Evolutionary conservation across 2,797 vertebrate species (phyloP).

Genomic region (Serranus cabrilla): DNA sequence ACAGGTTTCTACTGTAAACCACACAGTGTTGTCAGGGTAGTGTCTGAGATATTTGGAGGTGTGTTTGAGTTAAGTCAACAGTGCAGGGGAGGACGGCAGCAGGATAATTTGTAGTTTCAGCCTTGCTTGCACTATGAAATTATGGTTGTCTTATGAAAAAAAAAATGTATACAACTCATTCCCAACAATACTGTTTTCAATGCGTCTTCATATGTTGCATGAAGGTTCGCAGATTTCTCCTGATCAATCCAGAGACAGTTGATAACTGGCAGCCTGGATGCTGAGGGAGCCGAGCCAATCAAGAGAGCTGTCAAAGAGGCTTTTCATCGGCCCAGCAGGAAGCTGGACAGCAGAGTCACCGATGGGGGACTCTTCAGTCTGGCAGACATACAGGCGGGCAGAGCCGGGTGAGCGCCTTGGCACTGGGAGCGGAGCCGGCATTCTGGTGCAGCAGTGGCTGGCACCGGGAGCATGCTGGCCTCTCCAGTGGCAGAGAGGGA

Average conservation of each 20-base stretch:
- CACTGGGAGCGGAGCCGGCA: slow-evolving; percentile 60
- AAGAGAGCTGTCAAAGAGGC: slow-evolving; percentile 83
- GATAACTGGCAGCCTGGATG: slow-evolving; percentile 56
- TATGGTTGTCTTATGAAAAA: slow-evolving; percentile 20
- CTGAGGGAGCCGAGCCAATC: slow-evolving; percentile 65
- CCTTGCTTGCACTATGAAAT: background rate
- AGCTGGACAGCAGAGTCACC: slow-evolving; percentile 72
- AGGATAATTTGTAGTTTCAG: slow-evolving; percentile 20
- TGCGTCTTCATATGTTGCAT: background rate
- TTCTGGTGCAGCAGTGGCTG: slow-evolving; percentile 73
- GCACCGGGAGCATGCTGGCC: slow-evolving; percentile 71
- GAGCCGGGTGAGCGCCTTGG: slow-evolving; percentile 74
- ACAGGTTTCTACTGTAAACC: background rate
- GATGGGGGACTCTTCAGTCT: slow-evolving; percentile 76
- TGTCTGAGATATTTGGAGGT: background rate
- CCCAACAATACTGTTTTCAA: background rate
- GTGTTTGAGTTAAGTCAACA: slow-evolving; percentile 18
- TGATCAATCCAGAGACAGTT: slow-evolving; percentile 54
- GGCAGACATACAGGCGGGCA: slow-evolving; percentile 82
- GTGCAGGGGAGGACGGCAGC: background rate
- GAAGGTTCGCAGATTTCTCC: background rate
- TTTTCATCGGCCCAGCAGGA: slow-evolving; percentile 80
- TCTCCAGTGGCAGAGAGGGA: slow-evolving; percentile 70
- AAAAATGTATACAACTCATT: slow-evolving; percentile 6
- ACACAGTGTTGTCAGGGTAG: background rate